Conservation (phyloP, 2,113 vertebrate species). For the Dasyurus viverrinus region DNA sequence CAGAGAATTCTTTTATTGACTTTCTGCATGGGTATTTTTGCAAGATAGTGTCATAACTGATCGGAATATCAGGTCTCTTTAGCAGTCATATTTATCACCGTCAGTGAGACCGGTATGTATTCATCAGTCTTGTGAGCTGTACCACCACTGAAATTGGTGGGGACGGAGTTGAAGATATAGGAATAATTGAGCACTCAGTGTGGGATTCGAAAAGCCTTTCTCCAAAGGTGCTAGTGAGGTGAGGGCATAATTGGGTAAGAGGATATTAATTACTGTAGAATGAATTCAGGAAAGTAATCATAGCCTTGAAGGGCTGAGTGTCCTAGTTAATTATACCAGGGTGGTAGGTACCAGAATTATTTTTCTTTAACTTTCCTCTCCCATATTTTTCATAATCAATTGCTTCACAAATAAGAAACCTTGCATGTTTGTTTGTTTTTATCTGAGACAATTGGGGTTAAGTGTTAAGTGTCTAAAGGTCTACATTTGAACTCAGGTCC, state of each 20-base stretch:
- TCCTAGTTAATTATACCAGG: neutral
- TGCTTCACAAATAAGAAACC: neutral
- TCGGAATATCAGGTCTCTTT: neutral
- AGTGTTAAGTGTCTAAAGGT: no score
- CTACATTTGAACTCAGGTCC: no score
- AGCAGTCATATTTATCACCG: neutral
- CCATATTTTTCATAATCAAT: neutral
- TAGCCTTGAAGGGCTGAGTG: neutral
- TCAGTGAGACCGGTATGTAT: neutral
- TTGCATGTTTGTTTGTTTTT: neutral
- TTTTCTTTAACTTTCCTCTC: neutral
- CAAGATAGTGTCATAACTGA: neutral
- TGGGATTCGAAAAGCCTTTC: neutral
- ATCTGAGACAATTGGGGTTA: no score
- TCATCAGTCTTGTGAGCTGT: neutral
- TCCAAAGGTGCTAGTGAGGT: neutral
- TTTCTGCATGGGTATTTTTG: neutral
- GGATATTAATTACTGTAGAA: neutral
- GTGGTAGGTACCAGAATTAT: neutral
- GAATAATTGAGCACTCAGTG: neutral
- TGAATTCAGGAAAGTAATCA: neutral
- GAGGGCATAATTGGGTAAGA: neutral
- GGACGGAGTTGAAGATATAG: neutral
- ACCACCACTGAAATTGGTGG: neutral
- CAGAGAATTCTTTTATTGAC: neutral